Percentiles rank a stretch among this genome's conserved stretches.
Conservation (phyloP, 1,140 invertebrate species). For the Drosophila kikkawai region DNA sequence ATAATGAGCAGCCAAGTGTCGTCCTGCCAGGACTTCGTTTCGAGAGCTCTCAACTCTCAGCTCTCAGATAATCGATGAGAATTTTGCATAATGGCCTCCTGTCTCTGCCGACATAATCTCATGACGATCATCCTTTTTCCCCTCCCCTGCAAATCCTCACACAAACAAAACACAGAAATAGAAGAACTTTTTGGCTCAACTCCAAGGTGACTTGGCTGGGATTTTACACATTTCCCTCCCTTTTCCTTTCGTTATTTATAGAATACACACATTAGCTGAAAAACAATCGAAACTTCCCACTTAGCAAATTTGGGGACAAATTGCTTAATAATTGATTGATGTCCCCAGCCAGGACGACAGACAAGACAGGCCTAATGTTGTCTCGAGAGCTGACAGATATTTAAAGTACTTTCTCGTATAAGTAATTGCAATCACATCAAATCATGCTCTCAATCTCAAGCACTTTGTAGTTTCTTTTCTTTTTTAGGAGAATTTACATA, state of each 20-base stretch:
- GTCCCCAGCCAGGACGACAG: constrained; percentile 24
- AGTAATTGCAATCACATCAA: constrained; percentile 41
- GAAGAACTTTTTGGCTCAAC: constrained; percentile 30
- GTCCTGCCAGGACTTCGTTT: constrained; percentile 1
- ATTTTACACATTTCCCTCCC: constrained; percentile 21
- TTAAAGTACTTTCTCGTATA: constrained; percentile 14
- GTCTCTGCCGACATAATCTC: constrained; percentile 40
- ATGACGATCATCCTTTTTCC: constrained; percentile 16
- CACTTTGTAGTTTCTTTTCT: constrained; percentile 25
- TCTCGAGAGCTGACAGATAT: constrained; percentile 21
- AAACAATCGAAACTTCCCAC: constrained; percentile 67
- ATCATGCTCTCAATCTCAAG: not conserved
- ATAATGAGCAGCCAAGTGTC: constrained; percentile 69
- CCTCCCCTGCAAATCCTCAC: not conserved
- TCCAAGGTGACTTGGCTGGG: constrained; percentile 39
- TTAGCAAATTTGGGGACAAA: constrained; percentile 61
- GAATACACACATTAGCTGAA: constrained; percentile 74
- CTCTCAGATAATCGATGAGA: constrained; percentile 44
- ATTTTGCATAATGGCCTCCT: constrained; percentile 46
- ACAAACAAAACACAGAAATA: not conserved
- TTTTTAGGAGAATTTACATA: not conserved
- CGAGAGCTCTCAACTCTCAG: not conserved
- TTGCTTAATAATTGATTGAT: constrained; percentile 83
- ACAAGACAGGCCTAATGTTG: constrained; percentile 20
- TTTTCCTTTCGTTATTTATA: constrained; percentile 66